A percentile compares a stretch with the other conserved stretches of the same genome.
Conservation (phyloP, 1,140 invertebrate genomes). For the Centruroides sculpturatus region DNA sequence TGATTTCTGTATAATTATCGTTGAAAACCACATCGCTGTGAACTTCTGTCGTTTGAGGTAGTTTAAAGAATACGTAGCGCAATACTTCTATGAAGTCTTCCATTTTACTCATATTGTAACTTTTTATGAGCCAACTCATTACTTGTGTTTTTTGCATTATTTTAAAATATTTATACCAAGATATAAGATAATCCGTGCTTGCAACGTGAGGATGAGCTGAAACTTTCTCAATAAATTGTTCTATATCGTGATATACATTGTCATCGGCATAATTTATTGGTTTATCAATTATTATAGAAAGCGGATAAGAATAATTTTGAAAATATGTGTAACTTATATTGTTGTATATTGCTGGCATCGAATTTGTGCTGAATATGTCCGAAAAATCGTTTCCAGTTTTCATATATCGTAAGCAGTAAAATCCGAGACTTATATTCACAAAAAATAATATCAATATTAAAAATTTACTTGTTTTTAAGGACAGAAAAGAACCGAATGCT, state of each 20-base stretch:
- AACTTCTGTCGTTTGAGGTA: not conserved
- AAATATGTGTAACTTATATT: constrained; percentile 40
- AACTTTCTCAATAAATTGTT: constrained; percentile 56
- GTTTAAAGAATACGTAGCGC: not conserved
- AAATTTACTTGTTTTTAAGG: no score
- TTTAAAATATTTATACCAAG: constrained; percentile 72
- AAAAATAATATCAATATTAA: no score
- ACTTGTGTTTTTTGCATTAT: constrained; percentile 56
- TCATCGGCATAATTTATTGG: constrained; percentile 72
- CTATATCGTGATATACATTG: constrained; percentile 55
- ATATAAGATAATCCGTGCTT: constrained; percentile 23
- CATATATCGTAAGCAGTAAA: no score
- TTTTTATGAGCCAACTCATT: constrained; percentile 25
- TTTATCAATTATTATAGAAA: constrained; percentile 72
- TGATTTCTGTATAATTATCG: constrained; percentile 42
- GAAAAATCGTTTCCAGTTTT: no score
- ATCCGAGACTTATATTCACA: no score
- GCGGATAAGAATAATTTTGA: constrained; percentile 73
- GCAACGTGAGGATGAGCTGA: constrained; percentile 37
- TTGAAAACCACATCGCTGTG: not conserved
- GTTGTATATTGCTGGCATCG: no score
- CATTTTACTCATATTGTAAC: not conserved
- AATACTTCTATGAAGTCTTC: not conserved
- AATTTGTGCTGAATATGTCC: no score
- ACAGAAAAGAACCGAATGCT: no score